Base-by-base conservation (phyloP, 1,140 invertebrate species). In the Scaptodrosophila lebanonensis region DNA sequence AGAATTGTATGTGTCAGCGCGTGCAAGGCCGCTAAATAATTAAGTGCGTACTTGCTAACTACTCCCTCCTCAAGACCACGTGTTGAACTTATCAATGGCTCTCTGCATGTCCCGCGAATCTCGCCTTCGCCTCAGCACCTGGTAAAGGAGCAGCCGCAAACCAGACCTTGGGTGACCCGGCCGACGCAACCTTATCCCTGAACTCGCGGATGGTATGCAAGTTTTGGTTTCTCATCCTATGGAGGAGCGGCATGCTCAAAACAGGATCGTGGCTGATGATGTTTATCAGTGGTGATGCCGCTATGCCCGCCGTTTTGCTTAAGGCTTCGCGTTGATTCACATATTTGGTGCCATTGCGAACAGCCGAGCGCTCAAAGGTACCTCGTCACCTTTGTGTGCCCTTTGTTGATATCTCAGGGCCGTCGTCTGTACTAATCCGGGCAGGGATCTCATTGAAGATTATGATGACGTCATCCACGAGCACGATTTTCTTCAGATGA, bases 371-470 rank as follows among this genome's bases (percentile, higher is more conserved):
- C 9, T 35, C 4, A 8, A 47, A 43, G 17, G 44, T 33, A 12
- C 13, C 20, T 1, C 0, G 11, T n/a, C n/a, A n/a, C n/a, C n/a
- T n/a, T 9, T 42, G 20, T 7, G 39, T 27, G 1, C 43, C 29
- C 2, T 18, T 33, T 2, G 15, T 18, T 1, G 4, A 6, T 6
- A 33, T 12, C 6, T 12, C 44, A 2, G 29, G 44, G 3, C 17
- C 44, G 15, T 35, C 30, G 7, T 48, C 45, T 3, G 18, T 36
- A 1, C 32, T 27, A 7, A n/a, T 13, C 3, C 11, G 15, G 7
- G 45, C 18, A 20, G 43, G n/a, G n/a, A 30, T 35, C 5, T 47
- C 33, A 11, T 49, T 49, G 3, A 29, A 11, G 2, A 38, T 7
- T 8, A 49, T 38, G 3, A 27, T 8, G 7, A 4, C 45, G 1